Base-by-base conservation (phyloP, 1,140 invertebrate species). In the Pogonomyrmex californicus region DNA sequence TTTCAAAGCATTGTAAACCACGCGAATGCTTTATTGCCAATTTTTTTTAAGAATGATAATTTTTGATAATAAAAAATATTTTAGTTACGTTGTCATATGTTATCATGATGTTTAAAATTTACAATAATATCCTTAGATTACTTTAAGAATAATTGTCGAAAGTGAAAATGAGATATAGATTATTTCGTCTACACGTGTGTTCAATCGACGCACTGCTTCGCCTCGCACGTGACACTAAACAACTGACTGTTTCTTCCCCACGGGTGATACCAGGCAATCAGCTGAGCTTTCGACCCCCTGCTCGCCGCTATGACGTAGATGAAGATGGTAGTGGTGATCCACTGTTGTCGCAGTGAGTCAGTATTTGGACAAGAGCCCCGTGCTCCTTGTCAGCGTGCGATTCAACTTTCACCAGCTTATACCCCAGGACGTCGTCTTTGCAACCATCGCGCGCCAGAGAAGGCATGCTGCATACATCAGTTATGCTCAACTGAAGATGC, bases 291-390 rank as follows among this genome's bases (percentile, higher is more conserved):
- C 87, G 76, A 89, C 60, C 87, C 87, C 66, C 60, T 47, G 56
- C 73, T 60, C 86, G 30, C 47, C 56, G 66, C 49, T 83, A 81
- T 86, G 86, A 87, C 87, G 87, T 56, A 75, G 77, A 82, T 68
- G 87, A 85, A 65, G 81, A 86, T 91, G 58, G 73, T 68, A 63
- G 58, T 75, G 71, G 81, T 86, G 65, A 91, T 86, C 88, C 86
- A 30, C 47, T 94, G 93, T 94, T 94, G 93, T 94, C 91, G 88
- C 86, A 94, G 92, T 95, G 94, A 95, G 92, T 95, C 94, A 94
- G 92, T 94, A 94, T 94, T 94, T 95, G 92, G 89, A 93, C 87
- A 94, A 93, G 92, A 90, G 85, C 91, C 91, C 88, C 75, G 58
- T 62, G 63, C 86, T 68, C 36, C 63, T 85, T 33, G 76, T 66